A percentile compares a stretch with the other conserved stretches of the same genome.
Evolutionary conservation across 1,140 invertebrate species (phyloP).

Genomic region (Zaprionus capensis): DNA sequence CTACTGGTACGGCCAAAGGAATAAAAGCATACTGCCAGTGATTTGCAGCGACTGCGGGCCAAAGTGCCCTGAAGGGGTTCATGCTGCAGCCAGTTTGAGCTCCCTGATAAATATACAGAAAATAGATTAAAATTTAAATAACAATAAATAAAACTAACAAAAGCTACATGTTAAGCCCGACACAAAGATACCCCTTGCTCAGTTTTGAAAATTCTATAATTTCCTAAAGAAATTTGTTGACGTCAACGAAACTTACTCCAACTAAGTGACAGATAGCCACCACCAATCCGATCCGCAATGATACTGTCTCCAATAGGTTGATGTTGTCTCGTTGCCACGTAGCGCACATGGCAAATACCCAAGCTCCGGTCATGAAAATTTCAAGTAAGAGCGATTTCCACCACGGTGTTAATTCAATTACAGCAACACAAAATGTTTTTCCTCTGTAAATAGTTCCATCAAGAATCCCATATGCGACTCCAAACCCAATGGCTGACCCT

Average conservation of each 20-base stretch:
- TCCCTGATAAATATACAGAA: constrained; percentile 8
- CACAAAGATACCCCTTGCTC: no score
- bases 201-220: no score
- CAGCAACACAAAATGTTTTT: no score
- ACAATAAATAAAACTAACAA: no score
- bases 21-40: constrained; percentile 7
- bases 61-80: constrained; percentile 38
- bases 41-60: constrained; percentile 9
- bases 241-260: constrained; percentile 17
- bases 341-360: constrained; percentile 36
- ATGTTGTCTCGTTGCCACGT: constrained; percentile 25
- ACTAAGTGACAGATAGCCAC: background rate
- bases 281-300: constrained; percentile 34
- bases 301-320: constrained; percentile 18
- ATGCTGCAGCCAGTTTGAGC: constrained; percentile 20
- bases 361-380: constrained; percentile 28
- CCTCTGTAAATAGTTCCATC: no score
- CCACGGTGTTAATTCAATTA: no score
- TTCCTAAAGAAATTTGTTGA: background rate
- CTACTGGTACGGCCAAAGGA: constrained; percentile 1
- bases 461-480: background rate
- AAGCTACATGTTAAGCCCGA: no score
- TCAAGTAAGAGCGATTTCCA: constrained; percentile 20
- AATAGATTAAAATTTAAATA: background rate
- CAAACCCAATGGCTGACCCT: constrained; percentile 10